Evolutionary conservation across 2,113 vertebrate genomes (phyloP).

Genomic region (Heptranchias perlo): DNA sequence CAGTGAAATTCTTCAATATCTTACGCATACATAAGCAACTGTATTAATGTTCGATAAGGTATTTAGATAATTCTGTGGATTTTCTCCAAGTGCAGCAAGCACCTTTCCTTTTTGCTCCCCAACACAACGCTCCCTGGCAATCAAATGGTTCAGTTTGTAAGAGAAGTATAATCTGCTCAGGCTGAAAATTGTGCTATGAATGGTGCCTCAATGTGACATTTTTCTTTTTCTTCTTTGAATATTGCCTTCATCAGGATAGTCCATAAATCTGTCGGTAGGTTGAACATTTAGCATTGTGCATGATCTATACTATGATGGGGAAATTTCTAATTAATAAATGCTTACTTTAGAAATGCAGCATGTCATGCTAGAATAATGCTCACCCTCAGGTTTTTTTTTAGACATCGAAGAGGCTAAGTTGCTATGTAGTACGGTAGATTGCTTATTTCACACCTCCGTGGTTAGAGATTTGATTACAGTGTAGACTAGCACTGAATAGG

Average conservation of each 20-base stretch:
- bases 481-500: not conserved
- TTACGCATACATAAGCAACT: not conserved
- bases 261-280: not conserved
- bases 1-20: not conserved
- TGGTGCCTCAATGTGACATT: not conserved
- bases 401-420: not conserved
- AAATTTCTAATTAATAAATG: not conserved
- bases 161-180: not conserved
- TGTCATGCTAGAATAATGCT: not conserved
- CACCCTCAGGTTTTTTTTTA: not conserved
- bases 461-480: not conserved
- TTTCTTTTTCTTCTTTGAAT: not conserved
- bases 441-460: constrained; percentile 13
- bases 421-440: not conserved
- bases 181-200: not conserved
- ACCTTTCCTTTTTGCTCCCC: not conserved
- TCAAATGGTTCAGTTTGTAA: not conserved
- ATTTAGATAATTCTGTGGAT: not conserved
- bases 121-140: not conserved
- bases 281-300: not conserved
- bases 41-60: not conserved
- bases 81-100: not conserved
- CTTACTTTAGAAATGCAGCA: not conserved
- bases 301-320: not conserved
- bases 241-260: not conserved